These are phyloP conservation scores for Manacus vitellinus DNA, from an alignment of 2,113 vertebrate genomes.

Conservation along the genomic window DNA sequence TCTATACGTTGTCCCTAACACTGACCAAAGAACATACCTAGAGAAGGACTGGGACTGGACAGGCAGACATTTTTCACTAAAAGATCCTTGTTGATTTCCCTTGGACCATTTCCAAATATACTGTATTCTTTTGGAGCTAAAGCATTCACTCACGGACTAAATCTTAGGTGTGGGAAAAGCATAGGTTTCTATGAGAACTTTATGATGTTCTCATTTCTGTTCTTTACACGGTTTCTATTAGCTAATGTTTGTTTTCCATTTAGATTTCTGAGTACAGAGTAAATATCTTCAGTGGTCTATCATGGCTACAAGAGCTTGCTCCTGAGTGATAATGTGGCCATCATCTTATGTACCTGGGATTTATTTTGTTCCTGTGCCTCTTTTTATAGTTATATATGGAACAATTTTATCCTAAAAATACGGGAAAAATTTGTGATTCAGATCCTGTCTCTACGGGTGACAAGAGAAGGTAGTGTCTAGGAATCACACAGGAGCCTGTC, in stretches of 20 bases:
- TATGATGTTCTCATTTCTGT: not conserved
- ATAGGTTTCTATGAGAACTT: not conserved
- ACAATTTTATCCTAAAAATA: not conserved
- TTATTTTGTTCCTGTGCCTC: not conserved
- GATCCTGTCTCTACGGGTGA: not conserved
- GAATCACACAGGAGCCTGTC: not conserved
- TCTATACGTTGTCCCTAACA: rapidly evolving
- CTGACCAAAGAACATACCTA: not conserved
- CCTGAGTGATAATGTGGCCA: not conserved
- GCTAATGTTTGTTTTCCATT: not conserved
- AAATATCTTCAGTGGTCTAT: not conserved
- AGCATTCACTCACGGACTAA: not conserved
- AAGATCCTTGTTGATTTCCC: not conserved
- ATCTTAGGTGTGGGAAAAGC: not conserved
- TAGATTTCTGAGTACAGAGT: not conserved
- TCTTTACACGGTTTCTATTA: not conserved
- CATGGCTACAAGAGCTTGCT: not conserved
- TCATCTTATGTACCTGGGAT: not conserved
- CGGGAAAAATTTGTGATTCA: not conserved
- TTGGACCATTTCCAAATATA: not conserved
- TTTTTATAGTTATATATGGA: not conserved
- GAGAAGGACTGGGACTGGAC: not conserved
- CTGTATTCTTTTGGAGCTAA: not conserved
- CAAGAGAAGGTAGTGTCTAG: not conserved
- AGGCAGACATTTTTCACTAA: not conserved